Evolutionary conservation across 2,113 vertebrate genomes (phyloP), one percentile per base, ranked within the genome.

Genomic region (Scytalopus superciliaris): DNA sequence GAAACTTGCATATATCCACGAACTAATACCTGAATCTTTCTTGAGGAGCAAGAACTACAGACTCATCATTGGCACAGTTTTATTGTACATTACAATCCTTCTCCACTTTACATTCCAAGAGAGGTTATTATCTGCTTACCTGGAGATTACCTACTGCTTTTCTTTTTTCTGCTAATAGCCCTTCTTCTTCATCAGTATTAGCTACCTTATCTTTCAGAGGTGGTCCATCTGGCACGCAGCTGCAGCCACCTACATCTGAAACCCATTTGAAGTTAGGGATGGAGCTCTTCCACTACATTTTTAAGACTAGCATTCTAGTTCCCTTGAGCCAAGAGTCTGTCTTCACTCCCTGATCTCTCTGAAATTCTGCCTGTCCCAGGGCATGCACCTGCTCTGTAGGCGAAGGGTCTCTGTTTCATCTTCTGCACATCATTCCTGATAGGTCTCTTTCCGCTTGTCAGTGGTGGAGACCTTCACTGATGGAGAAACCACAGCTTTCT

Each of bases 191-290:
- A 47, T 7, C 2, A 14, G 10, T 52, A 73, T 55, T 39, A 84
- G 5, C 24, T 40, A 25, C 7, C 5, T 30, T 42, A 11, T 7
- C 63, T 86, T 56, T 49, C 5, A 3, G 33, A 66, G 31, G 17
- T 12, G 8, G 8, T 79, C 70, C 67, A 14, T n/a, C 27, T 62
- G 67, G 28, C 37, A 56, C 0, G 0, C 6, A 37, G 44, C 53
- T 64, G 49, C 68, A 77, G 53, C 23, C 42, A 25, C 49, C 35
- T 47, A 24, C 30, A 18, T 10, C 67, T 64, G 50, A 50, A 66
- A 27, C 30, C 3, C 12, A 24, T 42, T 21, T 30, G 40, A 60
- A 76, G 16, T 11, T 2, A 60, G 8, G 27, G n/a, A 60, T 31
- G 27, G 11, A 80, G 9, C 0, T 4, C 30, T 40, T 25, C 37